Conservation (phyloP, 2,113 vertebrate species). For the Hemichromis elongatus region DNA sequence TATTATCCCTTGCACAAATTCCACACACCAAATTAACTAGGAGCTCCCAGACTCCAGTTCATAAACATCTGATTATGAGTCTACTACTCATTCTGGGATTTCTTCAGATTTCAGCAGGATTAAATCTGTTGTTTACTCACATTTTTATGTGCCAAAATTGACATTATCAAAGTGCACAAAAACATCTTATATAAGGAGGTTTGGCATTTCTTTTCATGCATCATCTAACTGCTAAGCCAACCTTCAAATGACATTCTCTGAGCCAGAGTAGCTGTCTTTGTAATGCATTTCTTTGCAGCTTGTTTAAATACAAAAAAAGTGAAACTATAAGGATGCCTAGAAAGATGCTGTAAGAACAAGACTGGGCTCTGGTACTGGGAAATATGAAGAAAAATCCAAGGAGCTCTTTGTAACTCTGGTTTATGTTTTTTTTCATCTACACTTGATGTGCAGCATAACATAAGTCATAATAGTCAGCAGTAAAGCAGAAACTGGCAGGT, state of each 20-base stretch:
- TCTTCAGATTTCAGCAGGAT: not conserved
- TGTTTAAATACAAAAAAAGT: not conserved
- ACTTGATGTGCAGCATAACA: not conserved
- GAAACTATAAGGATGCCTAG: not conserved
- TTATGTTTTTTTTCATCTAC: not conserved
- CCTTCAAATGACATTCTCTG: slow-evolving; percentile 43
- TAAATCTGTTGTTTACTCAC: not conserved
- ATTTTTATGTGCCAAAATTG: not conserved
- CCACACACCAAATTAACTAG: slow-evolving; percentile 16
- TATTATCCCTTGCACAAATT: slow-evolving; percentile 51
- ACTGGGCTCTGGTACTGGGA: not conserved
- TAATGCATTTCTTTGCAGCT: not conserved
- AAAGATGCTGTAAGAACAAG: not conserved
- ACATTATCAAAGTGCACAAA: not conserved
- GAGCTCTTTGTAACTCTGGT: not conserved
- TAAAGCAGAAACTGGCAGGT: not conserved
- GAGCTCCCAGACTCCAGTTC: slow-evolving; percentile 5
- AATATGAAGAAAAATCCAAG: not conserved
- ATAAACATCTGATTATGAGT: not conserved
- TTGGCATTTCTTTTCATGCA: not conserved
- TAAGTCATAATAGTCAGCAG: not conserved
- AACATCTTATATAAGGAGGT: not conserved
- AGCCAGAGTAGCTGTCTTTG: not conserved
- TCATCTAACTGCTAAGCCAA: not conserved
- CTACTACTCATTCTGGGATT: not conserved